Conservation (phyloP, 2,888 invertebrate genomes). For the Phorcus lineatus region DNA sequence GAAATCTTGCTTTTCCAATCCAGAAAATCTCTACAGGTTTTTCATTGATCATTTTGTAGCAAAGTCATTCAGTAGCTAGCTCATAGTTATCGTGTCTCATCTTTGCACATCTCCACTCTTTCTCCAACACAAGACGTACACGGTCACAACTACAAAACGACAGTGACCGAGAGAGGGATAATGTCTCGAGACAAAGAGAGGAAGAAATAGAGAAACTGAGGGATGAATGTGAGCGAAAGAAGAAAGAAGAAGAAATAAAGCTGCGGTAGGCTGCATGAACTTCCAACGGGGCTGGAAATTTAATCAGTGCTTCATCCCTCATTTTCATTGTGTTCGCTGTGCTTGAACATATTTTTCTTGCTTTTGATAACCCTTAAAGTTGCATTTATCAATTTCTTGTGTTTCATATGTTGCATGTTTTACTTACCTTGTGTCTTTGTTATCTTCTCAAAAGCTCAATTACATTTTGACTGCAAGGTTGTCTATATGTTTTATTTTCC, state of each 20-base stretch:
- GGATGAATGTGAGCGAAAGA: slow-evolving; percentile 27
- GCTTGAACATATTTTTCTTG: background rate
- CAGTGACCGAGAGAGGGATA: slow-evolving; percentile 26
- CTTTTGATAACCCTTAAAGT: too few species aligned
- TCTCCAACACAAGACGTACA: background rate
- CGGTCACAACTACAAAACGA: slow-evolving; percentile 28
- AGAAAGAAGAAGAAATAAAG: slow-evolving; percentile 25
- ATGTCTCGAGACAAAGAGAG: slow-evolving; percentile 24
- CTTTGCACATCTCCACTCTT: background rate
- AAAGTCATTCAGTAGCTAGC: too few species aligned
- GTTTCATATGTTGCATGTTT: too few species aligned
- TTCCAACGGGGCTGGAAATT: background rate
- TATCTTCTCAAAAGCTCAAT: too few species aligned
- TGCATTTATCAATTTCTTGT: too few species aligned
- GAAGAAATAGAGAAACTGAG: slow-evolving; percentile 24
- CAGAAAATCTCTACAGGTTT: too few species aligned
- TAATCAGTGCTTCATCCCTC: background rate
- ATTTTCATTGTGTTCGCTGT: background rate
- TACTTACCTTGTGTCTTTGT: too few species aligned
- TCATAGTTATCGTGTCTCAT: too few species aligned
- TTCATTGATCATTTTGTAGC: too few species aligned
- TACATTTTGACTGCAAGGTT: too few species aligned
- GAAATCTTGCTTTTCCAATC: too few species aligned
- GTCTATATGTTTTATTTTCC: too few species aligned
- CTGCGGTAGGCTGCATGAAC: slow-evolving; percentile 29